Evolutionary conservation across 1,140 invertebrate species (phyloP).

Genomic region (Antheraea pernyi): DNA sequence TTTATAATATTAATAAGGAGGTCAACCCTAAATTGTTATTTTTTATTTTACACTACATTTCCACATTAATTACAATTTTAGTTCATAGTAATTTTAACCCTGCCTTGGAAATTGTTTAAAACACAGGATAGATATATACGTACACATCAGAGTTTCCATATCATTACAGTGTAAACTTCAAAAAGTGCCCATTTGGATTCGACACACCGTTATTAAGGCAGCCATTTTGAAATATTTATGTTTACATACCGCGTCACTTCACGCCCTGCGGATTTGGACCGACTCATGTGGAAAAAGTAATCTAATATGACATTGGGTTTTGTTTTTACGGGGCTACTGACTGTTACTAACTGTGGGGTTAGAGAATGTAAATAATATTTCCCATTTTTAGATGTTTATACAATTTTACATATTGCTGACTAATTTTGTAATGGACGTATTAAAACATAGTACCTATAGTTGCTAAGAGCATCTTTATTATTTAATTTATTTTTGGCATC

Average conservation of each 20-base stretch:
- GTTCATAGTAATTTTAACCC: no score
- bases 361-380: background rate
- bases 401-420: background rate
- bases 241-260: constrained; percentile 45
- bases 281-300: constrained; percentile 46
- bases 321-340: constrained; percentile 29
- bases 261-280: constrained; percentile 34
- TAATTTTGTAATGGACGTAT: background rate
- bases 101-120: no score
- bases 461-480: no score
- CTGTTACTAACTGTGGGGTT: background rate
- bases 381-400: background rate
- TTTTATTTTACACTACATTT: no score
- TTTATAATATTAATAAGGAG: no score
- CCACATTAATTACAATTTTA: no score
- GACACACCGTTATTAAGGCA: constrained; percentile 15
- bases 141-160: constrained; percentile 5
- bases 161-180: constrained; percentile 22
- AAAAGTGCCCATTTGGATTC: constrained; percentile 12
- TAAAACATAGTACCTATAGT: no score
- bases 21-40: no score
- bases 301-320: constrained; percentile 52
- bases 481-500: no score
- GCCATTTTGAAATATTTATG: constrained; percentile 24
- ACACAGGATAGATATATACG: background rate